Evolutionary conservation across 2,888 invertebrate genomes (phyloP).

Genomic region (Poecilus cupreus): DNA sequence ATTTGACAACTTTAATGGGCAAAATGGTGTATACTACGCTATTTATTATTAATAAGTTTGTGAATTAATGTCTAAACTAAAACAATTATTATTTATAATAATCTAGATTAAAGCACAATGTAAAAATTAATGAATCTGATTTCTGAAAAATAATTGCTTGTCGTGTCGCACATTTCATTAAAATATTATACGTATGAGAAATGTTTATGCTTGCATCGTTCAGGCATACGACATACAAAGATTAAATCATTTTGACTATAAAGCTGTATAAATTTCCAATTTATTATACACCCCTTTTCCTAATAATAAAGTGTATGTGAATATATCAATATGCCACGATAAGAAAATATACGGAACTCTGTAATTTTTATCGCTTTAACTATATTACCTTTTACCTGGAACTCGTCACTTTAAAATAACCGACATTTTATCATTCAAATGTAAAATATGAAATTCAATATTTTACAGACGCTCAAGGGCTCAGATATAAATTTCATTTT

Average conservation of each 20-base stretch:
- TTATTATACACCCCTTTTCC: slow-evolving; percentile 9
- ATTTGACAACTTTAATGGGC: too few species aligned
- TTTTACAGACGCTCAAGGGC: not conserved
- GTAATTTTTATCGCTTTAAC: slow-evolving; percentile 1
- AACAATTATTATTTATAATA: not conserved
- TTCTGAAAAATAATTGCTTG: too few species aligned
- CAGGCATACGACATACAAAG: not conserved
- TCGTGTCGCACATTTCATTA: not conserved
- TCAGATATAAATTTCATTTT: not conserved
- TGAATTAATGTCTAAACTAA: too few species aligned
- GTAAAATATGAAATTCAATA: slow-evolving; percentile 19
- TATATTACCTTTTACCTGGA: slow-evolving; percentile 27
- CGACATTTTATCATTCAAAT: slow-evolving; percentile 15
- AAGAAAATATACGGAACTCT: slow-evolving; percentile 4
- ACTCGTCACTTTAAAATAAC: slow-evolving; percentile 24
- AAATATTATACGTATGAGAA: not conserved
- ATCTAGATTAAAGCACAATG: not conserved
- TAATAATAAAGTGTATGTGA: slow-evolving; percentile 20
- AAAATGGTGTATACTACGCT: too few species aligned
- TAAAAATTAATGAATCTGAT: not conserved
- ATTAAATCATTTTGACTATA: slow-evolving; percentile 4
- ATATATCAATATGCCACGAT: slow-evolving; percentile 23
- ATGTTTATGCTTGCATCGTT: too few species aligned
- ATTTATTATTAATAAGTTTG: too few species aligned
- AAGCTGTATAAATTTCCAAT: slow-evolving; percentile 32